phyloP scores from a whole-genome alignment of 2,888 invertebrate species.

The Caenorhabditis sp. region DNA sequence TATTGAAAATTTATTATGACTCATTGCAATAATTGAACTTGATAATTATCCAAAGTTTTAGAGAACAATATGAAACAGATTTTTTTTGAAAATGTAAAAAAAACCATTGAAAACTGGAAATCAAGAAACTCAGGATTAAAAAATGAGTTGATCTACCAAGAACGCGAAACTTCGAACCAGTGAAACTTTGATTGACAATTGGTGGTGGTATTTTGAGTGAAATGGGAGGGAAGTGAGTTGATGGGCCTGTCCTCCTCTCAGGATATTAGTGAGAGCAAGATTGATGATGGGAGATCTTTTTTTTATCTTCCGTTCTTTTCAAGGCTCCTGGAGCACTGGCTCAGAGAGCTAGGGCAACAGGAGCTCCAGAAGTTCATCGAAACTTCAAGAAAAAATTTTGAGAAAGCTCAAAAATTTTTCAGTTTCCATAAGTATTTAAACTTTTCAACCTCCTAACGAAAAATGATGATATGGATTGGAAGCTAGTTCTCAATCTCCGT shows the following conservation, averaged over 20 bases:
- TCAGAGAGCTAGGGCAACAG: slow-evolving; percentile 5
- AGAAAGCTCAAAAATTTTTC: too few relatives aligned
- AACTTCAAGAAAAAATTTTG: too few relatives aligned
- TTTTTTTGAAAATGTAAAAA: not conserved
- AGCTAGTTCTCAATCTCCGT: too few relatives aligned
- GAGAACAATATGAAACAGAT: not conserved
- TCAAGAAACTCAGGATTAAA: not conserved
- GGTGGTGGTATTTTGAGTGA: not conserved
- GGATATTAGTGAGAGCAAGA: slow-evolving; percentile 33
- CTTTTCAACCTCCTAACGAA: too few relatives aligned
- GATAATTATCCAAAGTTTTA: not conserved
- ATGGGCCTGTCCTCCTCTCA: too few relatives aligned
- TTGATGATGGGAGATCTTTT: slow-evolving; percentile 14
- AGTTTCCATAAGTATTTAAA: too few relatives aligned
- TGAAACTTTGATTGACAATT: slow-evolving; percentile 11
- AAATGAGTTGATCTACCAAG: not conserved
- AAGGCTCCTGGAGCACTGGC: not conserved
- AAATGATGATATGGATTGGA: too few relatives aligned
- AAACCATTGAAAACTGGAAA: not conserved
- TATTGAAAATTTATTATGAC: too few relatives aligned
- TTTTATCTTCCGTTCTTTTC: not conserved
- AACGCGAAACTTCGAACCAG: not conserved
- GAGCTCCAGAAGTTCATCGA: not conserved
- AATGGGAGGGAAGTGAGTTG: not conserved
- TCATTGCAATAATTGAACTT: too few relatives aligned